phyloP scores from a whole-genome alignment of 2,113 vertebrate species.

The Notothenia coriiceps region DNA sequence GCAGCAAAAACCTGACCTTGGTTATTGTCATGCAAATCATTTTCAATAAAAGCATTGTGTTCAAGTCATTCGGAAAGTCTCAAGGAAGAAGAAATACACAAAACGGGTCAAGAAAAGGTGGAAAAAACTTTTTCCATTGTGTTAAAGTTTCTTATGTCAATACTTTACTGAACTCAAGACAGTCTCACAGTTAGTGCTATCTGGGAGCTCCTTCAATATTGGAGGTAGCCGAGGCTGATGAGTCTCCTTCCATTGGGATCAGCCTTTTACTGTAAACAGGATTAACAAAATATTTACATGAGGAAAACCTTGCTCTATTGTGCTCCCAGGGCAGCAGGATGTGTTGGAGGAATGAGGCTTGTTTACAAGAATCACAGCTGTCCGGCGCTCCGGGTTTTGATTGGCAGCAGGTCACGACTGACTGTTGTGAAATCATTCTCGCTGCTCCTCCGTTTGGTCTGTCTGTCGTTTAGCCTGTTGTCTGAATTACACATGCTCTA shows the following conservation, averaged over 20 bases:
- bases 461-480: neutral
- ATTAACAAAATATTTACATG: slow-evolving; percentile 75
- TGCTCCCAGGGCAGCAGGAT: slow-evolving; percentile 62
- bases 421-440: slow-evolving; percentile 39
- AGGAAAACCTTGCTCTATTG: slow-evolving; percentile 54
- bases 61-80: neutral
- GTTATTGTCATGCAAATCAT: too few relatives aligned
- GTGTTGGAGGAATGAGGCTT: slow-evolving; percentile 54
- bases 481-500: neutral
- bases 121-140: too few relatives aligned
- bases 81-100: neutral
- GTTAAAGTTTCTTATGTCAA: neutral
- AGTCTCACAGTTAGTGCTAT: neutral
- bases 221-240: slow-evolving; percentile 27
- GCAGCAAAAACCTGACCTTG: neutral
- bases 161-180: neutral
- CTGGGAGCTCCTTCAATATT: slow-evolving; percentile 13
- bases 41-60: neutral
- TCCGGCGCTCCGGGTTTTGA: slow-evolving; percentile 49
- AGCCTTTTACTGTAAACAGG: slow-evolving; percentile 63
- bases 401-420: slow-evolving; percentile 50
- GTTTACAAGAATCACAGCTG: slow-evolving; percentile 51
- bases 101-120: neutral
- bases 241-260: slow-evolving; percentile 42
- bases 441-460: neutral